These are phyloP conservation scores for Caradrina clavipalpis DNA, from an alignment of 2,888 invertebrate genomes.

Conservation along the genomic window DNA sequence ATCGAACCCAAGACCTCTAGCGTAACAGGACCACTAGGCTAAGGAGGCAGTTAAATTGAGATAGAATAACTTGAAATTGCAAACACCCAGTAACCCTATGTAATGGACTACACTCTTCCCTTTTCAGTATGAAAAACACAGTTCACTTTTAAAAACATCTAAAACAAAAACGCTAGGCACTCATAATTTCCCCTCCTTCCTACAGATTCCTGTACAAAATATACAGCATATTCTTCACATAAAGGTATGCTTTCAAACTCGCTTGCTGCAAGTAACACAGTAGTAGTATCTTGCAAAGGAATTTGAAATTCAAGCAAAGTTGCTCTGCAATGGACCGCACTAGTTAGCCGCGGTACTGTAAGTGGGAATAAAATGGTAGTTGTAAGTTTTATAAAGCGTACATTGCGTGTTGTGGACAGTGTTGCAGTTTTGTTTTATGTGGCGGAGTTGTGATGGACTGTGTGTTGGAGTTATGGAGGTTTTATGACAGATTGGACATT, in stretches of 20 bases:
- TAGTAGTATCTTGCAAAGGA: conserved; percentile 49
- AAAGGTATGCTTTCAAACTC: conserved; percentile 33
- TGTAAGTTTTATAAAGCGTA: conserved; percentile 44
- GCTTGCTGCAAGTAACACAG: conserved; percentile 30
- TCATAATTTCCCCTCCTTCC: background rate
- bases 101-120: background rate
- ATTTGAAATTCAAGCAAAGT: conserved; percentile 62
- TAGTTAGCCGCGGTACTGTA: conserved; percentile 48
- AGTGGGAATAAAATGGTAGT: conserved; percentile 50
- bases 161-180: background rate
- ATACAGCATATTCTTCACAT: conserved; percentile 15
- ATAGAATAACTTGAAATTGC: background rate
- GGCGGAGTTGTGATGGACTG: background rate
- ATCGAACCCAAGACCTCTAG: no score
- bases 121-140: background rate
- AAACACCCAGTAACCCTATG: background rate
- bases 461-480: background rate
- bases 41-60: no score
- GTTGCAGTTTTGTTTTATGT: conserved; percentile 21
- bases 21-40: no score
- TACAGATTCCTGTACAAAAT: conserved; percentile 1
- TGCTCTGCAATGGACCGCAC: conserved; percentile 50
- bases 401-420: conserved; percentile 10
- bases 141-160: background rate
- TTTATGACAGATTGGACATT: background rate